Conservation (phyloP, 1,140 invertebrate species). For the Drosophila saltans region DNA sequence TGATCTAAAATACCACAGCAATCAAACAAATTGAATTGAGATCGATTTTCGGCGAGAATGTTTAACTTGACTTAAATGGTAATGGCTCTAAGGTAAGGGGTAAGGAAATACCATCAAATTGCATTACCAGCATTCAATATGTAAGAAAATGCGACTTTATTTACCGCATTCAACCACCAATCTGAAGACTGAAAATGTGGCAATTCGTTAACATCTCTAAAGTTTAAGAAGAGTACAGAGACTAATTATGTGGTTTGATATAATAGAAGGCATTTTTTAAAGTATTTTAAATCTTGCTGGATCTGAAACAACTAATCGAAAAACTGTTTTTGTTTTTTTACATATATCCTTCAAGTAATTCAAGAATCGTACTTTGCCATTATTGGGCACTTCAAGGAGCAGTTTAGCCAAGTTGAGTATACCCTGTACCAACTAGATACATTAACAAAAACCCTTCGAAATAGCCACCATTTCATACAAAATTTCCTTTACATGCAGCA, state of each 20-base stretch:
- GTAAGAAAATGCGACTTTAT: not conserved
- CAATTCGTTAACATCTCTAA: not conserved
- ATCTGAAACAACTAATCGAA: too few species aligned
- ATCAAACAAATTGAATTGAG: constrained; percentile 78
- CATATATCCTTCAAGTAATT: too few species aligned
- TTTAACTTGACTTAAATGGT: constrained; percentile 45
- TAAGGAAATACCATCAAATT: not conserved
- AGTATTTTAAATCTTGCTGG: too few species aligned
- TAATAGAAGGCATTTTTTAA: too few species aligned
- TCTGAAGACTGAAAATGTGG: not conserved
- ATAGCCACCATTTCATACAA: too few species aligned
- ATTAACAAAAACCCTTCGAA: too few species aligned
- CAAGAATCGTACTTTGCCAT: too few species aligned
- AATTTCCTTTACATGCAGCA: too few species aligned
- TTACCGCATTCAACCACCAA: not conserved
- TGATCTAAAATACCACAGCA: constrained; percentile 64
- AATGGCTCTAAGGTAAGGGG: constrained; percentile 4
- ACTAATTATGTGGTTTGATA: not conserved
- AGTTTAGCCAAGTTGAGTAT: too few species aligned
- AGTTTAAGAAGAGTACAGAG: not conserved
- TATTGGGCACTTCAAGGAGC: too few species aligned
- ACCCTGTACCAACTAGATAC: too few species aligned
- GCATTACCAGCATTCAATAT: constrained; percentile 4
- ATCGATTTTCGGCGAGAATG: constrained; percentile 63
- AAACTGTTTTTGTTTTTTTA: too few species aligned